Percentiles rank a stretch among this genome's conserved stretches.
phyloP scores from a whole-genome alignment of 2,888 invertebrate species.

The Netelia inedita region DNA sequence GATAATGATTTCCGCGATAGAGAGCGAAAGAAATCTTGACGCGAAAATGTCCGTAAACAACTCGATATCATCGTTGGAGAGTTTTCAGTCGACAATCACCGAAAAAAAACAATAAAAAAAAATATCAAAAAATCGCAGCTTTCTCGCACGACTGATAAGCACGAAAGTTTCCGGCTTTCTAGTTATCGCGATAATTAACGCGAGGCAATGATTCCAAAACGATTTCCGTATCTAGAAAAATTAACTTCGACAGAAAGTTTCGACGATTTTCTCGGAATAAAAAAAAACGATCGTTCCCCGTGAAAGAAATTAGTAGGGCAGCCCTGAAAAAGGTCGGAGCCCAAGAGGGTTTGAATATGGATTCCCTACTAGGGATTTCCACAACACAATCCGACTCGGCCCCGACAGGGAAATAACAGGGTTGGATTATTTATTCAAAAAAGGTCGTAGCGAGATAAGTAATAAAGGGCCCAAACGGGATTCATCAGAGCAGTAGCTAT shows the following conservation, averaged over 20 bases:
- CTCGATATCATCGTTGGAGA: neutral
- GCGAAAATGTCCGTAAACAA: neutral
- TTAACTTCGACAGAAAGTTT: conserved; percentile 18
- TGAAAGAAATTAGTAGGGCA: no score
- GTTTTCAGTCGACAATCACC: neutral
- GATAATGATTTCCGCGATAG: conserved; percentile 3
- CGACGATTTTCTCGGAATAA: neutral
- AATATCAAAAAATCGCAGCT: conserved; percentile 7
- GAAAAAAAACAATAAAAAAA: neutral
- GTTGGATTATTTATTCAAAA: no score
- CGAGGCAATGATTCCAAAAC: neutral
- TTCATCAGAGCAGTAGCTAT: no score
- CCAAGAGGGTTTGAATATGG: no score
- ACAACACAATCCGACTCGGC: no score
- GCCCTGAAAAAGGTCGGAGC: no score
- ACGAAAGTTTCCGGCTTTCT: conserved; percentile 15
- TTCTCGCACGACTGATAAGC: conserved; percentile 1
- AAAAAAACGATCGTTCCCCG: no score
- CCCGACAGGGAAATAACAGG: no score
- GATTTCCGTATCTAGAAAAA: conserved; percentile 17
- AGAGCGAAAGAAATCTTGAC: neutral
- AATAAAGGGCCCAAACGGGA: no score
- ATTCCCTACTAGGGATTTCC: no score
- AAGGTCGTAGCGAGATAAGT: no score
- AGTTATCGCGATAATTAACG: conserved; percentile 15